These are phyloP conservation scores for Hydrolagus affinis DNA, from an alignment of 2,113 vertebrate species.

Conservation along the genomic window DNA sequence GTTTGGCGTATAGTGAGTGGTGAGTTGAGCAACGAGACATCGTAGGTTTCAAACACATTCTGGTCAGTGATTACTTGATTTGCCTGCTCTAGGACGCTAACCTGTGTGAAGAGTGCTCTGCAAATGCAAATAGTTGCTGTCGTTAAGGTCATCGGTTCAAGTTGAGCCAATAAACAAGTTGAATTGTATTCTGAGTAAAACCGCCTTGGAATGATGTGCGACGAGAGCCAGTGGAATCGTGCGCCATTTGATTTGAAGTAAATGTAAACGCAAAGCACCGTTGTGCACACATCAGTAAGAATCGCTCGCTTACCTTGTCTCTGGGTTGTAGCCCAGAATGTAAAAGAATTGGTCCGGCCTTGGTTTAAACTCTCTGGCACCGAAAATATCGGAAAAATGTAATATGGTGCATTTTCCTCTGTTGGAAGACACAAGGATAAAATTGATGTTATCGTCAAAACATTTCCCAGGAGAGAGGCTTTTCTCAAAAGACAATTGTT, in stretches of 20 bases:
- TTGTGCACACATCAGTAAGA: neutral
- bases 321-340: slow-evolving; percentile 97
- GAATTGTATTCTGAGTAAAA: no score
- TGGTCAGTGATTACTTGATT: no score
- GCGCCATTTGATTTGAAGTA: neutral
- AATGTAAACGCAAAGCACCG: neutral
- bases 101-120: no score
- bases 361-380: slow-evolving; percentile 96
- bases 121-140: no score
- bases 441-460: slow-evolving; percentile 26
- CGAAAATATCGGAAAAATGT: slow-evolving; percentile 99
- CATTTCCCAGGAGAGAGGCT: neutral
- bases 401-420: slow-evolving; percentile 98
- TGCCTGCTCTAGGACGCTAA: no score
- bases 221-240: neutral
- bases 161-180: no score
- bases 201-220: neutral
- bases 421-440: slow-evolving; percentile 51
- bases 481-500: no score
- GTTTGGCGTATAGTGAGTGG: no score
- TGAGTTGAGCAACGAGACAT: no score
- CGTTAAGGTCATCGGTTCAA: no score
- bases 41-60: no score
- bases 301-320: slow-evolving; percentile 79
- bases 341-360: slow-evolving; percentile 98